phyloP scores from a whole-genome alignment of 2,888 invertebrate genomes.

The Neuroscelio doddi region DNA sequence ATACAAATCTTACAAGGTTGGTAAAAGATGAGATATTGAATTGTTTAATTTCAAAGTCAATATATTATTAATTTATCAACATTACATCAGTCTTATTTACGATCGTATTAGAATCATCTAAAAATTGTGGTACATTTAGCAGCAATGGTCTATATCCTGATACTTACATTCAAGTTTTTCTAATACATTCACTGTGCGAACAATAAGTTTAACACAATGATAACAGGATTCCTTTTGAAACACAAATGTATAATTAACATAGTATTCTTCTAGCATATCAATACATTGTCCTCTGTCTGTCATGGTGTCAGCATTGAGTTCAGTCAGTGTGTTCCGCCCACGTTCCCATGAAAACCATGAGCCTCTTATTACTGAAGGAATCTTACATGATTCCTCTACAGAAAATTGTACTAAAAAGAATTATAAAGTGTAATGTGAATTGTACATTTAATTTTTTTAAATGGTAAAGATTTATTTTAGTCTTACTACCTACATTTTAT shows the following conservation, averaged over 20 bases:
- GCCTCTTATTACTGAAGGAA: constrained; percentile 86
- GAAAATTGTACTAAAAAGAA: no score
- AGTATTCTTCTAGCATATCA: constrained; percentile 81
- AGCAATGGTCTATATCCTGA: no score
- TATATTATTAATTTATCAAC: no score
- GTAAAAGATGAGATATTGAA: constrained; percentile 4
- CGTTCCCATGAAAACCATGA: constrained; percentile 95
- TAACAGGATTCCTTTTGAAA: constrained; percentile 82
- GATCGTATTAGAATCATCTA: no score
- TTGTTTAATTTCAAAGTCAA: constrained; percentile 10
- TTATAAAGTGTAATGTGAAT: no score
- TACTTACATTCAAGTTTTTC: constrained; percentile 89
- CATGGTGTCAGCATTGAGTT: constrained; percentile 87
- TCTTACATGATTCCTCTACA: constrained; percentile 74
- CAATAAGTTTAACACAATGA: constrained; percentile 87
- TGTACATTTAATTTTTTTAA: no score
- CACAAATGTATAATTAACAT: constrained; percentile 90
- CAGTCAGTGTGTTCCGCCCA: constrained; percentile 86
- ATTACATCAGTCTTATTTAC: no score
- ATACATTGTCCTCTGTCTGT: constrained; percentile 83
- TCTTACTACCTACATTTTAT: no score
- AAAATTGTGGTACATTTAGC: no score
- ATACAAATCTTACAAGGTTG: not conserved
- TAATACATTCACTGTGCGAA: constrained; percentile 89
- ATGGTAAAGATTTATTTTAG: no score